Percentiles rank a stretch among this genome's conserved stretches.
Conservation (phyloP, 2,888 invertebrate species). For the Acanthosepion lycidas region DNA sequence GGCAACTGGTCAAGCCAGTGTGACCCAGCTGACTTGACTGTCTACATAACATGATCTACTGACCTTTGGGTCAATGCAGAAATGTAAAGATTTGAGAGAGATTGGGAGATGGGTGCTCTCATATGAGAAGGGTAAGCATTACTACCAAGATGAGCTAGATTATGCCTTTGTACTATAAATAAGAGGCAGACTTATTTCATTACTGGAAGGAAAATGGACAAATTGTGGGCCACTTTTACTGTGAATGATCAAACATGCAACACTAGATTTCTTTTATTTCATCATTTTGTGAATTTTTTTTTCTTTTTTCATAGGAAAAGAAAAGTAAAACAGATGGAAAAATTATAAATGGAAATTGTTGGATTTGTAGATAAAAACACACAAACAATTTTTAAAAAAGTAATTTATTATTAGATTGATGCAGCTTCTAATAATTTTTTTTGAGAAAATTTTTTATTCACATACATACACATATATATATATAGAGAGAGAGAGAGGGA, state of each 20-base stretch:
- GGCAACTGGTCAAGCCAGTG: constrained; percentile 1
- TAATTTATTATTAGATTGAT: too few relatives aligned
- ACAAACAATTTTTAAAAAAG: not conserved
- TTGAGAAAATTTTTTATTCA: too few relatives aligned
- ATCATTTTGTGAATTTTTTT: not conserved
- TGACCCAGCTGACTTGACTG: constrained; percentile 22
- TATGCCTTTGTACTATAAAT: constrained; percentile 7
- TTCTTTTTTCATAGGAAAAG: not conserved
- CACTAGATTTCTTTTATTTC: not conserved
- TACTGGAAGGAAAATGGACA: not conserved
- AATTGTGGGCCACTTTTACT: not conserved
- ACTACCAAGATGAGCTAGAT: not conserved
- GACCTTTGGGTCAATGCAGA: not conserved
- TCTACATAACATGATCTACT: not conserved
- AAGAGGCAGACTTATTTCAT: not conserved
- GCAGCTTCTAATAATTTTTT: too few relatives aligned
- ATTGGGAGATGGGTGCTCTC: not conserved
- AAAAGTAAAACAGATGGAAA: not conserved
- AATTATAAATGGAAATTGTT: not conserved
- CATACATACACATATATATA: too few relatives aligned
- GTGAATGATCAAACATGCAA: not conserved
- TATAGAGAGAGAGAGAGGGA: too few relatives aligned
- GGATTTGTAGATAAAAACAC: not conserved
- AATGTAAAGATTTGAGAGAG: not conserved
- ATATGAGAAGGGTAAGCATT: not conserved